These are phyloP conservation scores for Pollenia labialis DNA, from an alignment of 2,888 invertebrate species.

Conservation along the genomic window DNA sequence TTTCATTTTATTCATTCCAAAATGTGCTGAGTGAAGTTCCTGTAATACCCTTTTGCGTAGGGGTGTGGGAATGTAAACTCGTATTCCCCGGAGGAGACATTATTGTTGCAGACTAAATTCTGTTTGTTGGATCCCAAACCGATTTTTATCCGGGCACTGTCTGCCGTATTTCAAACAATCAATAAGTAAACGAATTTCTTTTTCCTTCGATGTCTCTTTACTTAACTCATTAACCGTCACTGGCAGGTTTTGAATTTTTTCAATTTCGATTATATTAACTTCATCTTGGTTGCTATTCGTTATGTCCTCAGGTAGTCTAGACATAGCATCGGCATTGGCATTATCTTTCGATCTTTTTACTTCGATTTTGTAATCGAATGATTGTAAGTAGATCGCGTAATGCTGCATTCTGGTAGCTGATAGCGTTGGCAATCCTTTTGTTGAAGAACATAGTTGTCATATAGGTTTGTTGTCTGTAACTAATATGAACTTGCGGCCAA, in stretches of 20 bases:
- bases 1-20: constrained; percentile 43
- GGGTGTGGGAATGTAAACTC: constrained; percentile 44
- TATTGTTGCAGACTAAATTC: constrained; percentile 71
- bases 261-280: too few relatives aligned
- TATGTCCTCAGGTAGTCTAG: too few relatives aligned
- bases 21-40: constrained; percentile 52
- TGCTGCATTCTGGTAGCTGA: constrained; percentile 74
- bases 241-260: too few relatives aligned
- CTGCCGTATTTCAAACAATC: constrained; percentile 52
- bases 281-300: too few relatives aligned
- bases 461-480: constrained; percentile 69
- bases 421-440: constrained; percentile 34
- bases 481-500: too few relatives aligned
- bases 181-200: constrained; percentile 10
- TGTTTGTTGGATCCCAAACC: constrained; percentile 55
- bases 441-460: constrained; percentile 72
- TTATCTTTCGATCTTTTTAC: constrained; percentile 39
- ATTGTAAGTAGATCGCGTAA: constrained; percentile 63
- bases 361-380: constrained; percentile 39
- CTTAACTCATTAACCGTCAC: constrained; percentile 39
- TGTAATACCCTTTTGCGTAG: not conserved
- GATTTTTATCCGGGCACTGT: constrained; percentile 32
- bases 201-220: constrained; percentile 25
- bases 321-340: too few relatives aligned
- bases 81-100: constrained; percentile 55